A percentile compares a stretch with the other conserved stretches of the same genome.
Conservation (phyloP, 2,113 vertebrate species). For the Rhizomys pruinosus region DNA sequence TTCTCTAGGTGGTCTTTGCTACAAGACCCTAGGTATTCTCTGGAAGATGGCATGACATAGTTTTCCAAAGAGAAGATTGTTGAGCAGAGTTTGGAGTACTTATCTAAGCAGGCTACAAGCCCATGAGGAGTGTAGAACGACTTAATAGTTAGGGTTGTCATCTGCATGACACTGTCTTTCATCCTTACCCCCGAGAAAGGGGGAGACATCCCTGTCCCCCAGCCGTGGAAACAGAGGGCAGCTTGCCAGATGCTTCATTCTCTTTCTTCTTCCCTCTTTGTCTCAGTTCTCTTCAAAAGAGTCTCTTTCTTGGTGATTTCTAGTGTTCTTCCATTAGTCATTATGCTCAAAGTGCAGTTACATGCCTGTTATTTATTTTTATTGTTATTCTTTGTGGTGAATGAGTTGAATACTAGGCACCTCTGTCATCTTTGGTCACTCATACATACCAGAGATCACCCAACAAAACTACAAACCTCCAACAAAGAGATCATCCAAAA, state of each 20-base stretch:
- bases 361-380: neutral
- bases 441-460: neutral
- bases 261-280: neutral
- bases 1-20: neutral
- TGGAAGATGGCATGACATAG: neutral
- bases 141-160: neutral
- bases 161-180: neutral
- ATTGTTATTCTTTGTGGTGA: neutral
- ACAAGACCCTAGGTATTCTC: neutral
- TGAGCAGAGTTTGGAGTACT: neutral
- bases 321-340: neutral
- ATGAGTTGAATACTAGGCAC: neutral
- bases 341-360: neutral
- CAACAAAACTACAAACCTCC: too few relatives aligned
- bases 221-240: neutral
- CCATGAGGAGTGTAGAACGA: neutral
- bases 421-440: neutral
- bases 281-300: neutral
- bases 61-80: neutral
- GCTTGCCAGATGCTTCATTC: neutral
- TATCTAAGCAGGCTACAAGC: neutral
- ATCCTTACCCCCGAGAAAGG: too few relatives aligned
- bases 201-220: neutral
- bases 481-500: too few relatives aligned
- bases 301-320: neutral